These are phyloP conservation scores for Manis crassicaudata DNA, from an alignment of 2,797 vertebrate species.

Conservation along the genomic window DNA sequence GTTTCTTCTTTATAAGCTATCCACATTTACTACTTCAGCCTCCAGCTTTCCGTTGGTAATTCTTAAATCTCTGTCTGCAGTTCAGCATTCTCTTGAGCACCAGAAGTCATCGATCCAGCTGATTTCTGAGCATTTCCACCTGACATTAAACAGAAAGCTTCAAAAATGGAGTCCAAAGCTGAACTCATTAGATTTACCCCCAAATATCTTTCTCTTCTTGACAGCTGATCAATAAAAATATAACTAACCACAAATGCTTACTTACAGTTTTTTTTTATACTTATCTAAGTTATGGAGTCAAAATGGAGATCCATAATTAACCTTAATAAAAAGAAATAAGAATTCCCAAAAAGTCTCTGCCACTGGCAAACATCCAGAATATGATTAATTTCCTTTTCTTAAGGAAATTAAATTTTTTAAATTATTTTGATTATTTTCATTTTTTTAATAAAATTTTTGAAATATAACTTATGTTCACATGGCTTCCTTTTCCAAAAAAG, in stretches of 20 bases:
- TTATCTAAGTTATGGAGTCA: background rate
- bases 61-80: background rate
- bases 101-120: background rate
- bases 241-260: background rate
- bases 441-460: background rate
- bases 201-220: background rate
- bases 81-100: background rate
- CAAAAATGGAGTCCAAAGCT: background rate
- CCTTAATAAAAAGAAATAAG: constrained; percentile 12
- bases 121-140: background rate
- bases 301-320: background rate
- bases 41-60: background rate
- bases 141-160: background rate
- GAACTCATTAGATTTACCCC: background rate
- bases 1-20: background rate
- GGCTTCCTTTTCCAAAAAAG: background rate
- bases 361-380: background rate
- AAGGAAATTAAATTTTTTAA: no score
- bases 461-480: constrained; percentile 4
- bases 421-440: background rate
- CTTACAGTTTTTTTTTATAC: background rate
- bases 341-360: background rate
- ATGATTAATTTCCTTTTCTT: background rate
- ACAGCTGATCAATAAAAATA: background rate
- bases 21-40: background rate